phyloP scores from a whole-genome alignment of 2,888 invertebrate species.

The Stenodera caucasica region DNA sequence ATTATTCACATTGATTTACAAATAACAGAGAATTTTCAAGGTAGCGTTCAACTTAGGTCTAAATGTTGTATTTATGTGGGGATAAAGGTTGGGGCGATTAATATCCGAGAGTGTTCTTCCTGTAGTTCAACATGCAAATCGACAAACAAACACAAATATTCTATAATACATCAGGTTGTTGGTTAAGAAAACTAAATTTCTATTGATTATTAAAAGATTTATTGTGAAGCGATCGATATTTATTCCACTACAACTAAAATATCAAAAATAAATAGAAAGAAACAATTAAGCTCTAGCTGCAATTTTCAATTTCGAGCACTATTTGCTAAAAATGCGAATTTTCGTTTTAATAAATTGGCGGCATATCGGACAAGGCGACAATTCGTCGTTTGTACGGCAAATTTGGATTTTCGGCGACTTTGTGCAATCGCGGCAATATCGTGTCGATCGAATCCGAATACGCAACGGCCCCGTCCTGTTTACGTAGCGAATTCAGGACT shows the following conservation, averaged over 20 bases:
- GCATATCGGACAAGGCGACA: conserved; percentile 56
- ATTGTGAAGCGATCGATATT: conserved; percentile 5
- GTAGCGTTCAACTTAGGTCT: neutral
- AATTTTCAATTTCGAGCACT: too few species aligned
- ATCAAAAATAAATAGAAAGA: conserved; percentile 21
- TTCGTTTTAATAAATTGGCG: conserved; percentile 38
- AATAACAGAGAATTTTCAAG: neutral
- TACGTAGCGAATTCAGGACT: conserved; percentile 63
- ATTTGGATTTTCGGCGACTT: conserved; percentile 55
- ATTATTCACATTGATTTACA: conserved; percentile 6
- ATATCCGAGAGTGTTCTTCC: conserved; percentile 9
- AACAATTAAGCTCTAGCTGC: neutral
- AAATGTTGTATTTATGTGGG: neutral
- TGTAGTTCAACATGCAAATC: conserved; percentile 33
- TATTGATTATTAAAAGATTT: conserved; percentile 7
- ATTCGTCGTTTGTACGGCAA: conserved; percentile 56
- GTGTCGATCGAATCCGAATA: conserved; percentile 65
- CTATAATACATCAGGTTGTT: neutral
- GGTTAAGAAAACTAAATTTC: conserved; percentile 6
- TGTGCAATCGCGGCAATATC: conserved; percentile 65
- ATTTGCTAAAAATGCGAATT: neutral
- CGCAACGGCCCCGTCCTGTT: conserved; percentile 60
- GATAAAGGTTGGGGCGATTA: conserved; percentile 7
- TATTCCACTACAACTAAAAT: conserved; percentile 1
- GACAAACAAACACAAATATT: conserved; percentile 40